Evolutionary conservation across 2,113 vertebrate genomes (phyloP).

Genomic region (Mystacornis crossleyi): DNA sequence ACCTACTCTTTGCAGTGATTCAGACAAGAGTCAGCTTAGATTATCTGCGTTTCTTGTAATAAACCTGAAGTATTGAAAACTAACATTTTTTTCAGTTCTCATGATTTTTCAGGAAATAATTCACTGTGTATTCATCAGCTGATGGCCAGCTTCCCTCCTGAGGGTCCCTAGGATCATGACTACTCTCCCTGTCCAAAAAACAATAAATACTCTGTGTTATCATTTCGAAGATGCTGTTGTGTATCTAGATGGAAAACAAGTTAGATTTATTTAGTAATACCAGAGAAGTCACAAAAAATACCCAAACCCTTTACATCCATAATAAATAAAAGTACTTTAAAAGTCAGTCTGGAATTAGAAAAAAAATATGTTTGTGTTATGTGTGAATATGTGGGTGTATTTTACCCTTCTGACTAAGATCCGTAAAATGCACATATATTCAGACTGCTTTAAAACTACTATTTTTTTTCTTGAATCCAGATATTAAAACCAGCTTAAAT

Average conservation of each 20-base stretch:
- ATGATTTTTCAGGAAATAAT: neutral
- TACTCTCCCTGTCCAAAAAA: neutral
- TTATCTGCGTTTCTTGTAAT: neutral
- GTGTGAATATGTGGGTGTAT: neutral
- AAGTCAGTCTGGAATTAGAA: neutral
- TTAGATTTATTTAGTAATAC: neutral
- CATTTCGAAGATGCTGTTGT: neutral
- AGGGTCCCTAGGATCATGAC: neutral
- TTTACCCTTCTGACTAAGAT: neutral
- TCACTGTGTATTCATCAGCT: neutral
- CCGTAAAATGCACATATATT: neutral
- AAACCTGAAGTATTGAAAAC: neutral
- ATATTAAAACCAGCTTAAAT: constrained; percentile 6
- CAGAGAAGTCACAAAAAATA: neutral
- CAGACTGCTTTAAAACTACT: neutral
- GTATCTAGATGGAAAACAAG: neutral
- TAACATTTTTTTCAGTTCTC: neutral
- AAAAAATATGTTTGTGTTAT: neutral
- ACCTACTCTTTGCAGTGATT: neutral
- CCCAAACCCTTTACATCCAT: neutral
- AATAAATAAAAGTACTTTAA: neutral
- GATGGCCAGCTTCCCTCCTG: neutral
- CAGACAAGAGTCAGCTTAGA: neutral
- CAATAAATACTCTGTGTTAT: neutral
- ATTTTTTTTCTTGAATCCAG: neutral